Evolutionary conservation across 2,797 vertebrate genomes (phyloP).

Genomic region (Poecilia velifera): DNA sequence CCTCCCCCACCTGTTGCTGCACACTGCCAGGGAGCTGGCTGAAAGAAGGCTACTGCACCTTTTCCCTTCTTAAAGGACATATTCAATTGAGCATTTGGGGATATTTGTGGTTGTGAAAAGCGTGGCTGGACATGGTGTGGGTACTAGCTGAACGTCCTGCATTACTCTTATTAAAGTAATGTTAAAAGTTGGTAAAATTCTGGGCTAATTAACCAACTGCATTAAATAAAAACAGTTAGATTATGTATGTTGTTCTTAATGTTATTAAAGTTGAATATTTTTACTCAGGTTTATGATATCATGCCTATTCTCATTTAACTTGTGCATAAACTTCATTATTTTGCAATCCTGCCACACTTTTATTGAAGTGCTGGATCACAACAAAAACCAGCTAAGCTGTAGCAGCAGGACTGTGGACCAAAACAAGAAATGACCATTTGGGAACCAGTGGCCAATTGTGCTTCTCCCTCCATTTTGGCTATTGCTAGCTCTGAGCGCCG

Average conservation of each 20-base stretch:
- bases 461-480: conserved; percentile 82
- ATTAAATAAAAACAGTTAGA: not conserved
- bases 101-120: not conserved
- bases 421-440: conserved; percentile 45
- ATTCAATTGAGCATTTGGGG: not conserved
- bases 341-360: conserved; percentile 3
- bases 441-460: conserved; percentile 75
- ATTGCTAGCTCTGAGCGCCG: conserved; percentile 76
- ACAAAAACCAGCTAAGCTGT: conserved; percentile 38
- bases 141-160: not conserved
- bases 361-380: conserved; percentile 18
- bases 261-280: not conserved
- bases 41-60: not conserved
- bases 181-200: no score
- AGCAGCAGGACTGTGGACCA: conserved; percentile 37
- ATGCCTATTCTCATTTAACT: not conserved
- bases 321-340: conserved; percentile 3
- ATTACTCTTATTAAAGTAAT: not conserved
- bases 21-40: not conserved
- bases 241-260: no score
- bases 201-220: not conserved
- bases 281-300: not conserved
- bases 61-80: not conserved
- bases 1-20: conserved; percentile 1
- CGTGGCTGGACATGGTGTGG: not conserved